Evolutionary conservation across 2,888 invertebrate genomes (phyloP), one percentile per base, ranked within the genome.

Genomic region (Nemapogon koenigi): DNA sequence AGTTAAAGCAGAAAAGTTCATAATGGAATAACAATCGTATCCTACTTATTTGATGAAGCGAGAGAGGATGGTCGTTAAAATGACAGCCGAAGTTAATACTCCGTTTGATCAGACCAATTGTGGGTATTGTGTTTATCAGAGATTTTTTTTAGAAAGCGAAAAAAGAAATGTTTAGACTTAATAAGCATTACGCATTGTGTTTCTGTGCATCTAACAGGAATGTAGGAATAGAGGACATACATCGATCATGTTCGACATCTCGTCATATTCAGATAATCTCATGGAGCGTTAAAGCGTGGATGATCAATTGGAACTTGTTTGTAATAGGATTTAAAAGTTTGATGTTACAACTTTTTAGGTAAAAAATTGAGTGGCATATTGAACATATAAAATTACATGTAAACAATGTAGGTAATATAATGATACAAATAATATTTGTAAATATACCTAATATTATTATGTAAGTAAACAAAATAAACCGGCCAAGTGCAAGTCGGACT

Each of bases 71-170:
- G 67, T 71, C 63, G 71, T 69, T 69, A 68, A 73, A 78, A 66
- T 78, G 78, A 78, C 78, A 78, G 67, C 72, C 72, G 60, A 68
- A 73, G 68, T 76, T 76, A 75, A 76, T 78, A 78, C 70, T 71
- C 70, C 75, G 62, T 75, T 73, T 75, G 78, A 78, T 76, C 71
- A 68, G 62, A 67, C 65, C 78, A 76, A 76, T 78, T 76, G 78
- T 78, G 69, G 57, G 62, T 66, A 75, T 78, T 78, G 75, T 76
- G 61, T 66, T 63, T 67, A 65, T 56, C 58, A 58, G 57, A 58
- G 62, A 68, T 64, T 68, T n/a, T n/a, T n/a, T 73, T 67, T 66
- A 64, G 62, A 71, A 69, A 70, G 65, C 60, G 56, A 63, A 63
- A 62, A 61, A 62, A 60, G 49, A 50, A 39, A 48, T 46, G 46